Percentiles rank a stretch among this genome's conserved stretches.
Conservation (phyloP, 1,140 invertebrate species). For the Pinna nobilis region DNA sequence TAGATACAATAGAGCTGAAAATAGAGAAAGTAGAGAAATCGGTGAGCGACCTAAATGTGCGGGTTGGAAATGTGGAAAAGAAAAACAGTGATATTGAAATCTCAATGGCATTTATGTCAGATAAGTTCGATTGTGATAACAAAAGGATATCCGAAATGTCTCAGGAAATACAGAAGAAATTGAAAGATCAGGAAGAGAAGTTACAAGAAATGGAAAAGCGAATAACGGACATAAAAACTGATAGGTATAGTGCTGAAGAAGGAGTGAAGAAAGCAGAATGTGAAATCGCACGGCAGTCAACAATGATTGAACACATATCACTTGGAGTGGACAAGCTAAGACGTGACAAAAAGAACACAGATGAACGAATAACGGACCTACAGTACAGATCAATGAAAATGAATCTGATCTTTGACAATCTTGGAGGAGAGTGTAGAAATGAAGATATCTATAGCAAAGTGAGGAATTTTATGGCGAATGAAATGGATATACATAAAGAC, state of each 20-base stretch:
- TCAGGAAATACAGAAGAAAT: neutral
- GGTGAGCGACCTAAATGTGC: neutral
- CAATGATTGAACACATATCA: neutral
- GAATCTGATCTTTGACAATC: conserved; percentile 1
- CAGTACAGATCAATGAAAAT: conserved; percentile 10
- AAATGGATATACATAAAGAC: conserved; percentile 4
- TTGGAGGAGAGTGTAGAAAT: neutral
- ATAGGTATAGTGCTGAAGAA: neutral
- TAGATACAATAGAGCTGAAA: conserved; percentile 3
- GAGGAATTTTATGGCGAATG: neutral
- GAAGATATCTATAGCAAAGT: conserved; percentile 8
- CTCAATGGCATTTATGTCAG: neutral
- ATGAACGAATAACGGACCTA: conserved; percentile 5
- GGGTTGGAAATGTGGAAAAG: neutral
- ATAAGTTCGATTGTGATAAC: neutral
- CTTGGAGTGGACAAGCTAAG: neutral
- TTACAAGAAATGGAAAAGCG: conserved; percentile 1
- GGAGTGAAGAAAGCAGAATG: neutral
- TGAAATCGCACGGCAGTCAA: neutral
- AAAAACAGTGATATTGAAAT: conserved; percentile 1
- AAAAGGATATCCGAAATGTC: neutral
- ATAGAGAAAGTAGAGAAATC: neutral
- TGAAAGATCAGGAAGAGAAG: neutral
- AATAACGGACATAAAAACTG: neutral
- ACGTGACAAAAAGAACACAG: conserved; percentile 1